Percentiles rank a stretch among this genome's conserved stretches.
Conservation (phyloP, 1,140 invertebrate genomes). For the Penaeus chinensis region DNA sequence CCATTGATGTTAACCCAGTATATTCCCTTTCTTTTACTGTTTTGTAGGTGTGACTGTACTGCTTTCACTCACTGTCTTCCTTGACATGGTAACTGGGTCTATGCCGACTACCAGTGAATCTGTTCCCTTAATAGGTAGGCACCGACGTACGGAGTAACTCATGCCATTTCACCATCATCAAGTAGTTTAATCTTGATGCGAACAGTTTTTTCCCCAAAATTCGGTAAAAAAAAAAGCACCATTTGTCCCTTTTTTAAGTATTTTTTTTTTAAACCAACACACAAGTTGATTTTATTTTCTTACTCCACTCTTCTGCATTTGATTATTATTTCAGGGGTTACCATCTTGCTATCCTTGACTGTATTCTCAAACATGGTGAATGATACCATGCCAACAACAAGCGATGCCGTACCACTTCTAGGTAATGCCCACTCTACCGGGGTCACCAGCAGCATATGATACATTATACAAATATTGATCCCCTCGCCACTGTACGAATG, state of each 20-base stretch:
- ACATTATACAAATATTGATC: constrained; percentile 38
- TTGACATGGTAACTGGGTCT: constrained; percentile 76
- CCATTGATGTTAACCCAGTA: constrained; percentile 55
- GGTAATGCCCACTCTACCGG: constrained; percentile 71
- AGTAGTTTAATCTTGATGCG: constrained; percentile 57
- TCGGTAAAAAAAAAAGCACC: constrained; percentile 47
- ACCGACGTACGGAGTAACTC: constrained; percentile 52
- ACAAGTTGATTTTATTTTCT: constrained; percentile 64
- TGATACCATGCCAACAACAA: constrained; percentile 85
- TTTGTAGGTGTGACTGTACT: constrained; percentile 77
- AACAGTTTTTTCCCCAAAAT: constrained; percentile 22
- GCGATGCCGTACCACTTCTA: constrained; percentile 86
- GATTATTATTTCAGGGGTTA: constrained; percentile 77
- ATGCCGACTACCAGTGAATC: constrained; percentile 78
- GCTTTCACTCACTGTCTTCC: constrained; percentile 80
- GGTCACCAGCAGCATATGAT: constrained; percentile 57
- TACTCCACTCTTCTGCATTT: constrained; percentile 61
- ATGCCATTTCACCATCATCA: constrained; percentile 65
- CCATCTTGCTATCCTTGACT: constrained; percentile 88
- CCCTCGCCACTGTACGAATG: constrained; percentile 54
- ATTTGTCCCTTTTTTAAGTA: constrained; percentile 39
- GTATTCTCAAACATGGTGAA: constrained; percentile 89
- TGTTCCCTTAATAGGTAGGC: constrained; percentile 90
- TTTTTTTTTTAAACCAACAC: constrained; percentile 63
- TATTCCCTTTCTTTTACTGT: constrained; percentile 59